Conservation (phyloP, 2,888 invertebrate species). For the Cosmopolites sordidus region DNA sequence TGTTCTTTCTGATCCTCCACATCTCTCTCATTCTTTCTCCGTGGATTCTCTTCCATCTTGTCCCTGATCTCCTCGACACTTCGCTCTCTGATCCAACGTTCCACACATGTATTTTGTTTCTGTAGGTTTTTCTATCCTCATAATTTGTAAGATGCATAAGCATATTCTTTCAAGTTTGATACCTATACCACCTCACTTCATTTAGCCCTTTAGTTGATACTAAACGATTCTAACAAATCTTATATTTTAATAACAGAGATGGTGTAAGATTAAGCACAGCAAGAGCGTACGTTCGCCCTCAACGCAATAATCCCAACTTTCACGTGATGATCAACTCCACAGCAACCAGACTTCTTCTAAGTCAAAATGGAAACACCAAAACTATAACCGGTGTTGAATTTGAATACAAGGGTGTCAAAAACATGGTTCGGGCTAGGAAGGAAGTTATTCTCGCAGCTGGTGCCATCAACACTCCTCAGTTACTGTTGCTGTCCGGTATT, state of each 20-base stretch:
- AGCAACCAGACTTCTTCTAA: constrained; percentile 55
- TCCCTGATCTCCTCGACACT: too few species aligned
- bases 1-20: too few species aligned
- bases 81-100: too few species aligned
- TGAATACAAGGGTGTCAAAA: constrained; percentile 51
- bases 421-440: constrained; percentile 51
- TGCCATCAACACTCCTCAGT: constrained; percentile 63
- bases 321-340: constrained; percentile 61
- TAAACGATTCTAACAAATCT: too few species aligned
- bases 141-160: too few species aligned
- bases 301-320: constrained; percentile 55
- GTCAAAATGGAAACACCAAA: constrained; percentile 45
- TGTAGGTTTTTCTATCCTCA: too few species aligned
- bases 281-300: constrained; percentile 59
- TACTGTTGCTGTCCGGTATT: constrained; percentile 63
- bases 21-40: too few species aligned
- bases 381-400: constrained; percentile 59
- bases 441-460: constrained; percentile 62
- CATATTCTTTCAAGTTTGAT: too few species aligned
- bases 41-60: too few species aligned
- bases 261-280: constrained; percentile 61
- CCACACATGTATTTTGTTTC: too few species aligned
- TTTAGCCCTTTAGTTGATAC: too few species aligned
- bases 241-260: constrained; percentile 47
- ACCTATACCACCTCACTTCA: too few species aligned